Conservation (phyloP, 2,113 vertebrate species). For the Dipodomys spectabilis region DNA sequence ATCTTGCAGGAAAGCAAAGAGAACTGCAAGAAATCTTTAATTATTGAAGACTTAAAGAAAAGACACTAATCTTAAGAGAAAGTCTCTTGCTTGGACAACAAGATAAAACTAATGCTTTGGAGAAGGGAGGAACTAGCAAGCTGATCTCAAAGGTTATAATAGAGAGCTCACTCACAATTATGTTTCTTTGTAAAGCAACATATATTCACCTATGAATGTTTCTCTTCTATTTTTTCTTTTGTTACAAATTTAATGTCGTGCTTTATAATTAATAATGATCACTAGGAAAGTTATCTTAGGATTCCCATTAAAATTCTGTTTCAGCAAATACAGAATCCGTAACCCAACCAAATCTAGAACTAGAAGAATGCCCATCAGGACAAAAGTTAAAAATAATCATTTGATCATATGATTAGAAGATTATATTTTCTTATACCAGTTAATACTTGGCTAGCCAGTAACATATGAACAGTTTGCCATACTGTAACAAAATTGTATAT, state of each 20-base stretch:
- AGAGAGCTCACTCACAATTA: neutral
- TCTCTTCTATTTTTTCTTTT: neutral
- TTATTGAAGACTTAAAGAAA: neutral
- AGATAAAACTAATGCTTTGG: neutral
- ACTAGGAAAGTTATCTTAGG: conserved; percentile 45
- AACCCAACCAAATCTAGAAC: conserved; percentile 54
- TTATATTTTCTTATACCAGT: conserved; percentile 67
- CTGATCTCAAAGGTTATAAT: neutral
- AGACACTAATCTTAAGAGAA: neutral
- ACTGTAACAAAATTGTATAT: conserved; percentile 49
- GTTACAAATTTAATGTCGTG: neutral
- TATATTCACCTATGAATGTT: neutral
- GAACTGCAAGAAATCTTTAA: neutral
- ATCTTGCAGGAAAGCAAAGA: neutral
- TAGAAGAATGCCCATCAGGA: conserved; percentile 57
- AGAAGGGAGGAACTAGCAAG: conserved; percentile 1
- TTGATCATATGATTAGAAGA: conserved; percentile 14
- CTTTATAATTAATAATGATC: conserved; percentile 4
- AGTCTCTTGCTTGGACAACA: neutral
- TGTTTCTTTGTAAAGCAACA: conserved; percentile 13
- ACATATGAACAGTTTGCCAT: conserved; percentile 15
- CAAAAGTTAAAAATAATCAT: conserved; percentile 48
- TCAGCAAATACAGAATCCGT: conserved; percentile 52
- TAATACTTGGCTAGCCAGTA: neutral
- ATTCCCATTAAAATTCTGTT: conserved; percentile 7